Conservation (phyloP, 2,888 invertebrate species). For the Candidula unifasciata region DNA sequence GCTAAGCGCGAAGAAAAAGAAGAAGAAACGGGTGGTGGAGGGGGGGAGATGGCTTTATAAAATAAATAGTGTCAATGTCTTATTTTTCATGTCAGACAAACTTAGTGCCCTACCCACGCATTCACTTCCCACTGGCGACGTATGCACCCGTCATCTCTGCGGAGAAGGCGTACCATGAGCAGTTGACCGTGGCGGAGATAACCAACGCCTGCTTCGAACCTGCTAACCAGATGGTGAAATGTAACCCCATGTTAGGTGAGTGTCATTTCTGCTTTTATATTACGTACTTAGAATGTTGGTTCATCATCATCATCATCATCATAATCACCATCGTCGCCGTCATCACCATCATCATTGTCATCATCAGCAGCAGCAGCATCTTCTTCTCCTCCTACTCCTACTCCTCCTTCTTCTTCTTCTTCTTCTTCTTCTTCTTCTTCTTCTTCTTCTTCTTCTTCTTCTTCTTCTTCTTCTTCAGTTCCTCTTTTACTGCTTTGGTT, state of each 20-base stretch:
- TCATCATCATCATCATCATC: too few species aligned
- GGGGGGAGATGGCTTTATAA: too few species aligned
- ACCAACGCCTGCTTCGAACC: slow-evolving; percentile 54
- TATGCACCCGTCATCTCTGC: slow-evolving; percentile 51
- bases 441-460: neutral
- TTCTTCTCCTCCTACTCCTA: too few species aligned
- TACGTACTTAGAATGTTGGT: slow-evolving; percentile 69
- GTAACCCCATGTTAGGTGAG: slow-evolving; percentile 77
- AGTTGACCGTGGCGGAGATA: slow-evolving; percentile 51
- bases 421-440: neutral
- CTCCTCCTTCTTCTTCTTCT: neutral
- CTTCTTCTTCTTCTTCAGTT: too few species aligned
- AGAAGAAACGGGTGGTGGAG: too few species aligned
- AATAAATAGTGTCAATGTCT: too few species aligned
- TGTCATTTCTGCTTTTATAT: slow-evolving; percentile 62
- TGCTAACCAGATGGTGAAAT: slow-evolving; percentile 79
- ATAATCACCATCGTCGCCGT: slow-evolving; percentile 72
- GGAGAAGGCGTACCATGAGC: slow-evolving; percentile 55
- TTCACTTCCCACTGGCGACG: slow-evolving; percentile 51
- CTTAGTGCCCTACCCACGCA: slow-evolving; percentile 50
- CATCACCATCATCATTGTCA: too few species aligned
- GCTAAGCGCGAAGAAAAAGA: too few species aligned
- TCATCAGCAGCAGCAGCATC: too few species aligned
- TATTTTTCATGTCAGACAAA: slow-evolving; percentile 46
- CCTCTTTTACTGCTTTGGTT: too few species aligned